phyloP scores from a whole-genome alignment of 2,113 vertebrate species.

The Todiramphus saurophagus region DNA sequence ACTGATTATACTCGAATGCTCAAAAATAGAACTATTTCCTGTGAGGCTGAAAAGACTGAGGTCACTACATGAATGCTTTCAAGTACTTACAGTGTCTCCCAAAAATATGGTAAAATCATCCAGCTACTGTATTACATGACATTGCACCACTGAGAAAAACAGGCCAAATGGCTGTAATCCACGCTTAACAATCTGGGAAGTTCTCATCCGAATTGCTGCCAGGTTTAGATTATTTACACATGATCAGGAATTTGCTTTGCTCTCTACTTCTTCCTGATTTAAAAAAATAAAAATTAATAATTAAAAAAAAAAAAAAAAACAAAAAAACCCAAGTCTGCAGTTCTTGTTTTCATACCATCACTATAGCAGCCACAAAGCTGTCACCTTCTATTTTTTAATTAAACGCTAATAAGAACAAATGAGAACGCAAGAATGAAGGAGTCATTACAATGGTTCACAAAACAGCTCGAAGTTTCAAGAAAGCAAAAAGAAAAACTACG shows the following conservation, averaged over 20 bases:
- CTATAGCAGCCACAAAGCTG: not conserved
- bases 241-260: not conserved
- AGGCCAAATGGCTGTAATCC: slow-evolving; percentile 9
- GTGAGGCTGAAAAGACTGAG: slow-evolving; percentile 9
- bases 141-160: not conserved
- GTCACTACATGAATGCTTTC: slow-evolving; percentile 1
- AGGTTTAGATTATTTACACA: slow-evolving; percentile 22
- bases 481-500: not conserved
- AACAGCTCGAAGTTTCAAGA: not conserved
- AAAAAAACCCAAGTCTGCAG: not conserved
- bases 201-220: not conserved
- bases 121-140: slow-evolving; percentile 38
- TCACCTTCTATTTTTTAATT: not conserved
- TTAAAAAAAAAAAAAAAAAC: not conserved
- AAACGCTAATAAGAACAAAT: not conserved
- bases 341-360: not conserved
- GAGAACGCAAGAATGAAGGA: not conserved
- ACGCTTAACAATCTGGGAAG: not conserved
- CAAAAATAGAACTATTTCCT: not conserved
- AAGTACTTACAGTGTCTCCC: not conserved
- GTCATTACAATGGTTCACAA: not conserved
- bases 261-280: not conserved
- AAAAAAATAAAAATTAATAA: not conserved
- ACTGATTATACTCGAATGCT: not conserved
- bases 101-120: slow-evolving; percentile 29